Percentiles rank a stretch among this genome's conserved stretches.
Evolutionary conservation across 1,140 invertebrate species (phyloP).

Genomic region (Drosophila erecta): DNA sequence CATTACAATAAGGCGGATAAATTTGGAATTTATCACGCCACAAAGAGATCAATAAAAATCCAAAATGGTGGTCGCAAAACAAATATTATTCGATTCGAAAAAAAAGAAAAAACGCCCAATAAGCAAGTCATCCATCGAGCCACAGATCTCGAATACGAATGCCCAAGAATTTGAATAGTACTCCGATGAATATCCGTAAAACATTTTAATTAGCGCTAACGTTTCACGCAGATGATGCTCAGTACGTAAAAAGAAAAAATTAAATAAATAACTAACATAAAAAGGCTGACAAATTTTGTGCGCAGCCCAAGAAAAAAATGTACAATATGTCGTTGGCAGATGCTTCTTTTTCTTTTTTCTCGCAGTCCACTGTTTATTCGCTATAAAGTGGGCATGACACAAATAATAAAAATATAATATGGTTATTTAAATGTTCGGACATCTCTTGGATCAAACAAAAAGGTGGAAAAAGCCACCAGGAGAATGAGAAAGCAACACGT

Average conservation of each 20-base stretch:
- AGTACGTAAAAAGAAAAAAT: background rate
- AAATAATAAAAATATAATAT: slow-evolving; percentile 25
- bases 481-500: slow-evolving; percentile 18
- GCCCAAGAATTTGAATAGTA: slow-evolving; percentile 22
- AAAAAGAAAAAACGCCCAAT: background rate
- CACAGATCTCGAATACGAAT: background rate
- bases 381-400: slow-evolving; percentile 18
- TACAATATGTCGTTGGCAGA: slow-evolving; percentile 13
- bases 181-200: slow-evolving; percentile 20
- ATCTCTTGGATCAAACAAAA: slow-evolving; percentile 7
- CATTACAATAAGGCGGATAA: background rate
- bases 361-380: slow-evolving; percentile 14
- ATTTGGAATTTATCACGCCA: background rate
- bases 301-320: slow-evolving; percentile 2
- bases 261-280: background rate
- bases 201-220: slow-evolving; percentile 37
- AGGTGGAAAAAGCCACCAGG: background rate
- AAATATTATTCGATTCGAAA: background rate
- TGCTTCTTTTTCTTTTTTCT: slow-evolving; percentile 1
- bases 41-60: slow-evolving; percentile 1
- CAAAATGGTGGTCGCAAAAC: slow-evolving; percentile 4
- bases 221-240: slow-evolving; percentile 1
- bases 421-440: slow-evolving; percentile 19
- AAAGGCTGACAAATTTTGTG: slow-evolving; percentile 18
- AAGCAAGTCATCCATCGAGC: slow-evolving; percentile 7